Evolutionary conservation across 2,888 invertebrate genomes (phyloP), one percentile per base, ranked within the genome.

Genomic region (Lacanobia oleracea): DNA sequence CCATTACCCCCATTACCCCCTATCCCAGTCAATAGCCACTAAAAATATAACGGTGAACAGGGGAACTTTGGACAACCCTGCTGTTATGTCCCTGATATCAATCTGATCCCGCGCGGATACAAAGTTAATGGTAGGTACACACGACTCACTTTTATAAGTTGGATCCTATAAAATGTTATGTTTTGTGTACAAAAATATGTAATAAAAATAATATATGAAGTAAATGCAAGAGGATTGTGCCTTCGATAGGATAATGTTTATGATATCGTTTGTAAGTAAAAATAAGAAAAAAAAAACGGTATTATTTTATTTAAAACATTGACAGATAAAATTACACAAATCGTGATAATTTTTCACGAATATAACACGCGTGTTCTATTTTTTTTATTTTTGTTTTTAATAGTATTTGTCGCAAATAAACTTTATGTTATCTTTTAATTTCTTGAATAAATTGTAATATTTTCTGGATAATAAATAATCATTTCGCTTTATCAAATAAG

Each of bases 111-210:
- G 56, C 71, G 67, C 72, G 75, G 77, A 82, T 86, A 76, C 77
- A 75, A 85, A 89, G 83, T 89, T 88, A 91, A 91, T 91, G 88
- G 86, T 78, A 86, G 88, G 86, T 78, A 86, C 89, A 83, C 51
- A 61, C 63, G 72, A 64, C 21, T 60, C 64, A 68, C 57, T 75
- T 67, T 65, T 57, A 75, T 69, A 59, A 53, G 67, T 56, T 48
- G n/a, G 57, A 56, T 68, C 60, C 63, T 64, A 70, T 75, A 72
- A 69, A 75, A 69, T 23, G 45, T 72, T 75, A 70, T 69, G 59
- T 56, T 54, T 68, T 69, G 53, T 65, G 57, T 51, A 68, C 37
- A 67, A 56, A 51, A 67, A 51, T 14, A 48, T 43, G 67, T 53
- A 40, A 60, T 33, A 60, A 54, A 37, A 71, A 21, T 27, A 23